Conservation (phyloP, 2,888 invertebrate species). For the Tetheella fluctuosa region DNA sequence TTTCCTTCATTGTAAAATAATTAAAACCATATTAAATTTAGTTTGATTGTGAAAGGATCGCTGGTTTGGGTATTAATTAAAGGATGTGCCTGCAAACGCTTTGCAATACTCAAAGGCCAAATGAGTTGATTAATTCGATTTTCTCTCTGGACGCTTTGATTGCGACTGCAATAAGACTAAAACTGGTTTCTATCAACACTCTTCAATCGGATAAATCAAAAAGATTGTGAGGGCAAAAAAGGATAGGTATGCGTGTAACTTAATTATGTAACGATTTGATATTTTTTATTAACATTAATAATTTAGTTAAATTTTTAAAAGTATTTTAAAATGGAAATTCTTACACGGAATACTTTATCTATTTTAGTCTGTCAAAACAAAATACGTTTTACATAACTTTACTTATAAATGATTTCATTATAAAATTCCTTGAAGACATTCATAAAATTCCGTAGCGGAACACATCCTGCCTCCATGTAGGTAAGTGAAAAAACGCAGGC, state of each 20-base stretch:
- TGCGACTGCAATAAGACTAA: constrained; percentile 59
- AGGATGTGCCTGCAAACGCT: constrained; percentile 60
- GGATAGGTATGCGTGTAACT: too few species aligned
- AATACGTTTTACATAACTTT: constrained; percentile 10
- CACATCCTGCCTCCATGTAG: constrained; percentile 29
- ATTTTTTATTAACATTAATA: too few species aligned
- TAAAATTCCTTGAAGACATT: constrained; percentile 26
- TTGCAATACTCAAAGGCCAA: constrained; percentile 68
- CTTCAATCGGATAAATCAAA: constrained; percentile 36
- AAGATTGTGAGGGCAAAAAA: neutral
- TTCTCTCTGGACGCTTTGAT: constrained; percentile 71
- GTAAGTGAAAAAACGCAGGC: constrained; percentile 33
- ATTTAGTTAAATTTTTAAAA: too few species aligned
- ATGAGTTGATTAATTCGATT: constrained; percentile 75
- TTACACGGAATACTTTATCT: too few species aligned
- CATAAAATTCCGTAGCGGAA: constrained; percentile 27
- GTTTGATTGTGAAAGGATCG: constrained; percentile 30
- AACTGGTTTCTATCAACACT: constrained; percentile 52
- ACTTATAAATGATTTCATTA: constrained; percentile 10
- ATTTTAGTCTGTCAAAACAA: too few species aligned
- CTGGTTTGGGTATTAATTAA: constrained; percentile 53
- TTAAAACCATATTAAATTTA: constrained; percentile 13
- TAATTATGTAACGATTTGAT: too few species aligned
- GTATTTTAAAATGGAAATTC: too few species aligned
- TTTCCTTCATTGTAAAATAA: constrained; percentile 1